Conservation (phyloP, 2,797 vertebrate genomes). For the Amblyopsis hoosieri region DNA sequence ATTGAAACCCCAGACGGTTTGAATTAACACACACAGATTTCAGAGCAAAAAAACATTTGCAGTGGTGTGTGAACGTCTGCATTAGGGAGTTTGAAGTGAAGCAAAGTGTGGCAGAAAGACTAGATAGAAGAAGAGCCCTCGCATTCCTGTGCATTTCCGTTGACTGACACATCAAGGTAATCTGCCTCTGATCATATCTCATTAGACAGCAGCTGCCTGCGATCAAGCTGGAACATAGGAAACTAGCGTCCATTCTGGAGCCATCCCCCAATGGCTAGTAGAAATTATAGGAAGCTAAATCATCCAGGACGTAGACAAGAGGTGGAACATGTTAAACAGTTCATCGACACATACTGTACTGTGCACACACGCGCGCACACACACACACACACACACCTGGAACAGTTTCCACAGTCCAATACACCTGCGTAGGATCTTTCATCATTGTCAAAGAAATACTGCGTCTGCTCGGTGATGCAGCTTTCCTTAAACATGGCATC, state of each 20-base stretch:
- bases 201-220: constrained; percentile 62
- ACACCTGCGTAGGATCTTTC: constrained; percentile 90
- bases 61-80: constrained; percentile 40
- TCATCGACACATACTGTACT: constrained; percentile 17
- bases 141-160: constrained; percentile 43
- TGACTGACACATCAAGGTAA: constrained; percentile 67
- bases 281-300: constrained; percentile 47
- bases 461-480: constrained; percentile 98
- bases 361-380: constrained; percentile 4
- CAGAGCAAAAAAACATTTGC: constrained; percentile 47
- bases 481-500: constrained; percentile 92
- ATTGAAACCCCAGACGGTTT: constrained; percentile 57
- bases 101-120: constrained; percentile 40
- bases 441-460: constrained; percentile 96
- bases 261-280: constrained; percentile 50
- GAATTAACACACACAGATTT: constrained; percentile 43
- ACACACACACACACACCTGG: constrained; percentile 80
- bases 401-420: constrained; percentile 97
- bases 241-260: constrained; percentile 42
- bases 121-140: constrained; percentile 44
- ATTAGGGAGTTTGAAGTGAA: constrained; percentile 38
- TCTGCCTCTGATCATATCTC: constrained; percentile 48
- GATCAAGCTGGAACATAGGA: constrained; percentile 54
- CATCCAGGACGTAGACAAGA: constrained; percentile 43
- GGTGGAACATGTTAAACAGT: constrained; percentile 12